Evolutionary conservation across 2,113 vertebrate genomes (phyloP), one percentile per base, ranked within the genome.

Genomic region (Gavialis gangeticus): DNA sequence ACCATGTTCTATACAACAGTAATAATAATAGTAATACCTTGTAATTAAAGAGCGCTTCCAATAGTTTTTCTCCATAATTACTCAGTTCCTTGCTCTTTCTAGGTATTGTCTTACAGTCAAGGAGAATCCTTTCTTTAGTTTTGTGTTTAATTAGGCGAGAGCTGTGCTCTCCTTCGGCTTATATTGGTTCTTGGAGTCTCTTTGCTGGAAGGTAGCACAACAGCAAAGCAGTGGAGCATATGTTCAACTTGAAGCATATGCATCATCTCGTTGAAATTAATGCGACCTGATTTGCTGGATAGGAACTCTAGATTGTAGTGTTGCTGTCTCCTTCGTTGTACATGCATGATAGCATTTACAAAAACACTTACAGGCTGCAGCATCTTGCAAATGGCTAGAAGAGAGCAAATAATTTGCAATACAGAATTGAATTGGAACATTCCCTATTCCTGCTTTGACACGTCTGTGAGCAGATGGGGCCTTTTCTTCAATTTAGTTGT

Each of bases 141-240:
- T 71, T 95, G 1, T 88, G 64, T 96, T 96, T 95, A 92, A 92
- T 95, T 96, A 92, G 94, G 93, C 91, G 37, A 95, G 25, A 91
- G 82, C 90, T 90, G 56, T 66, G 69, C 90, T 88, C 62, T 77
- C 71, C 84, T 84, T 57, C 0, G 1, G 80, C 89, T 83, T 6
- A 10, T 90, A 94, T 79, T 59, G 15, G 1, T 66, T 59, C 77
- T 57, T 71, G 69, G 77, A 66, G 27, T 11, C 24, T 34, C 3
- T 64, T 11, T 63, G 34, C 37, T 30, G 10, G 5, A 16, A 69
- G 54, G 56, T n/a, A 37, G 37, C 37, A 37, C 37, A 37, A 37
- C 37, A 37, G 37, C 37, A 37, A 37, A 37, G 37, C 37, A 37
- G 37, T 37, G 37, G 79, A 27, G 28, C 0, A 12, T 57, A 54